Conservation (phyloP, 2,113 vertebrate species). For the Aleadryas rufinucha region DNA sequence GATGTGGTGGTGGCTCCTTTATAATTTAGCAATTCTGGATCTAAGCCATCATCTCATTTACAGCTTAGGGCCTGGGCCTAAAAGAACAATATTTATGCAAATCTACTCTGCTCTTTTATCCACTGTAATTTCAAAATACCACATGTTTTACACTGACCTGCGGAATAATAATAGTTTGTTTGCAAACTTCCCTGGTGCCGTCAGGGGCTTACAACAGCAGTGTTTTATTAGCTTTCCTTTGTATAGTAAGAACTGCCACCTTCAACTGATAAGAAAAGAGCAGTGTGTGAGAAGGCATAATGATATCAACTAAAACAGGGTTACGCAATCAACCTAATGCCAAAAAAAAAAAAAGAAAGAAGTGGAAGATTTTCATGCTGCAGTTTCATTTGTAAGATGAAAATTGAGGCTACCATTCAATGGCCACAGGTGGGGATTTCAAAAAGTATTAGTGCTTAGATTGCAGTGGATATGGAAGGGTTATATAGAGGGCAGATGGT, state of each 20-base stretch:
- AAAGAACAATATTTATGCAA: constrained; percentile 23
- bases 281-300: background rate
- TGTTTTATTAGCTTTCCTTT: constrained; percentile 11
- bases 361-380: background rate
- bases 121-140: background rate
- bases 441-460: background rate
- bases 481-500: background rate
- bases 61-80: background rate
- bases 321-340: background rate
- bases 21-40: background rate
- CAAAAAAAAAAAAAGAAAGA: background rate
- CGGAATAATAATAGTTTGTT: background rate
- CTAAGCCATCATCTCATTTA: background rate
- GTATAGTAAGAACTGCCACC: background rate
- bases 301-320: background rate
- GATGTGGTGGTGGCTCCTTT: background rate
- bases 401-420: background rate
- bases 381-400: background rate
- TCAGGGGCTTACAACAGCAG: background rate
- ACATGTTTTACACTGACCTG: background rate
- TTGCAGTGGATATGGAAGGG: background rate
- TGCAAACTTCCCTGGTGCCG: background rate
- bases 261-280: background rate
- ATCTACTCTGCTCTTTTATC: background rate
- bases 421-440: constrained; percentile 1